Conservation (phyloP, 2,888 invertebrate genomes). For the Amblyjoppa proteus region DNA sequence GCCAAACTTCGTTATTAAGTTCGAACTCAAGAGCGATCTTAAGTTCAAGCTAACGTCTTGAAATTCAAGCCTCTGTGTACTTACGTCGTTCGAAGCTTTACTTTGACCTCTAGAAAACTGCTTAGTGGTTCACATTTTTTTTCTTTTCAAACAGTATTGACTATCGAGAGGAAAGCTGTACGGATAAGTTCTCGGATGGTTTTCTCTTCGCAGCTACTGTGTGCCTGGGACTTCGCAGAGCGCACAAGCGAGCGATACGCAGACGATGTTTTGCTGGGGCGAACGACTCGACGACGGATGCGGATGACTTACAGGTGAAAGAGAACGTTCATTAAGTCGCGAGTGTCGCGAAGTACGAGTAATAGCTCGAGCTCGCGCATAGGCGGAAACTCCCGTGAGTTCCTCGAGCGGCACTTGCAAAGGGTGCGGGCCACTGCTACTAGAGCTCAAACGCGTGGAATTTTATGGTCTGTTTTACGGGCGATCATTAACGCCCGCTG, state of each 20-base stretch:
- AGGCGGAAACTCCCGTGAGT: constrained; percentile 28
- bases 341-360: constrained; percentile 15
- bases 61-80: too few species aligned
- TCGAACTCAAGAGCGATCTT: too few species aligned
- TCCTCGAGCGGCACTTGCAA: constrained; percentile 41
- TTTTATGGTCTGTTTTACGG: constrained; percentile 76
- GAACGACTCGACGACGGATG: constrained; percentile 32
- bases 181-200: background rate
- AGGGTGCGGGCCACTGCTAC: background rate
- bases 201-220: background rate
- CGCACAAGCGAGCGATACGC: background rate
- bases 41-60: too few species aligned
- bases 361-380: constrained; percentile 14
- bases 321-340: constrained; percentile 45
- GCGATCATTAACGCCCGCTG: constrained; percentile 74
- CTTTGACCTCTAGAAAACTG: too few species aligned
- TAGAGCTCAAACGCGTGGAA: constrained; percentile 70
- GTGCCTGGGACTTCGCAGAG: background rate
- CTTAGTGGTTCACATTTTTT: too few species aligned
- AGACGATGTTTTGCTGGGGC: constrained; percentile 12
- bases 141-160: too few species aligned
- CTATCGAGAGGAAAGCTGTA: background rate
- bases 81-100: too few species aligned
- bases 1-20: too few species aligned
- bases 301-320: constrained; percentile 29